phyloP scores from a whole-genome alignment of 2,797 vertebrate species.

The Periparus ater region DNA sequence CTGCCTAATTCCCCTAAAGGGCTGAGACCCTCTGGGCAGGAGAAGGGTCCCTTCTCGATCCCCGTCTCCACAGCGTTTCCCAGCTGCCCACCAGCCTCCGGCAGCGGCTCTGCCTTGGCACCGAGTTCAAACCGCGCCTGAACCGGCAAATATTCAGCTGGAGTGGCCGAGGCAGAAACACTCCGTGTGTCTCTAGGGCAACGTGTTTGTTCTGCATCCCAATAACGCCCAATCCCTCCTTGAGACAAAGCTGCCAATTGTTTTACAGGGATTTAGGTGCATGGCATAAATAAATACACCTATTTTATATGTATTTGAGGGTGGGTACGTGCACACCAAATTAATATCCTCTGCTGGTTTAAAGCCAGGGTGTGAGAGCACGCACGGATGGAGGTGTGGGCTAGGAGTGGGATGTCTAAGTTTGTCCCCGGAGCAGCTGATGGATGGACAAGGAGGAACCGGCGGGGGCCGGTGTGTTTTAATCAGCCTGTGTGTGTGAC shows the following conservation, averaged over 20 bases:
- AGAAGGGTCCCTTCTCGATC: not conserved
- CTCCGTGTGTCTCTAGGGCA: not conserved
- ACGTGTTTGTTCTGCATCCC: not conserved
- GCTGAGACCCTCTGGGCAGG: not conserved
- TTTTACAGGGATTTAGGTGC: not conserved
- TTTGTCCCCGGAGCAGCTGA: not conserved
- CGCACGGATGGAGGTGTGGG: not conserved
- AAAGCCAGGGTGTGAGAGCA: not conserved
- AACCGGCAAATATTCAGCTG: not conserved
- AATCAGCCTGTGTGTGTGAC: not conserved
- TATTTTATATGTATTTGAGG: not conserved
- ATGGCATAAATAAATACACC: not conserved
- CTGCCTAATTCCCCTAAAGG: not conserved
- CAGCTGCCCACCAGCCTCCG: not conserved
- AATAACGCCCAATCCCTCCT: not conserved
- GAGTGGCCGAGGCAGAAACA: not conserved
- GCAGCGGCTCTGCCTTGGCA: not conserved
- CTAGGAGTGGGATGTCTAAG: not conserved
- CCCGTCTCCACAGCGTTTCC: not conserved
- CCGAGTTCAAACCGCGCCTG: not conserved
- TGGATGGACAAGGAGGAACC: conserved; percentile 28
- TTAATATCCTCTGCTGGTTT: not conserved
- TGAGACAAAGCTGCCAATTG: not conserved
- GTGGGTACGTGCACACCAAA: not conserved
- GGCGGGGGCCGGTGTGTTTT: not conserved